Conservation (phyloP, 1,140 invertebrate species). For the Meloidogyne exigua region DNA sequence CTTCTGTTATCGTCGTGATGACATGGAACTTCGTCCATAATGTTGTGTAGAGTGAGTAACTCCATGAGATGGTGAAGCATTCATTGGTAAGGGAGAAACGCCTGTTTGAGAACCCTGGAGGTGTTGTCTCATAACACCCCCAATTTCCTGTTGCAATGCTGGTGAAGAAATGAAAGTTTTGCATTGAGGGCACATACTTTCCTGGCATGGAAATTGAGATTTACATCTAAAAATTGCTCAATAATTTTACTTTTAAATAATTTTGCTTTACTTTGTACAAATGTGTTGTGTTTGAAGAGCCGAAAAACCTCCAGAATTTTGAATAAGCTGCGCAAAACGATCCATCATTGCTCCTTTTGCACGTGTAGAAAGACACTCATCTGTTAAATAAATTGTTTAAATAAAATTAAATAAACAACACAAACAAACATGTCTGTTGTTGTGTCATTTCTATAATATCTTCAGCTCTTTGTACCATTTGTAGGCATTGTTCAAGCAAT, state of each 20-base stretch:
- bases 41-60: not conserved
- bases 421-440: constrained; percentile 57
- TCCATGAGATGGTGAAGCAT: not conserved
- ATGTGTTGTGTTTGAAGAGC: not conserved
- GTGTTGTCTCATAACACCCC: not conserved
- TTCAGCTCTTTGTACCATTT: constrained; percentile 57
- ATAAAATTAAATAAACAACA: constrained; percentile 4
- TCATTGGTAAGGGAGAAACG: not conserved
- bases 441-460: constrained; percentile 62
- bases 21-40: not conserved
- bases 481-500: constrained; percentile 53
- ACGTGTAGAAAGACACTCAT: constrained; percentile 60
- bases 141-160: constrained; percentile 11
- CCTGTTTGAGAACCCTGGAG: not conserved
- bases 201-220: constrained; percentile 44
- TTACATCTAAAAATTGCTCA: constrained; percentile 49
- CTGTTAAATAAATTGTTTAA: constrained; percentile 26
- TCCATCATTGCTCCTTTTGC: constrained; percentile 58
- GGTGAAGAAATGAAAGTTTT: constrained; percentile 52
- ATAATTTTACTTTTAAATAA: not conserved
- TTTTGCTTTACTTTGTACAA: constrained; percentile 14
- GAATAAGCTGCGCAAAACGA: constrained; percentile 47
- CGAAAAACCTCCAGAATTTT: constrained; percentile 43
- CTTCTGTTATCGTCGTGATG: not conserved
- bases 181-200: constrained; percentile 58